Evolutionary conservation across 1,140 invertebrate genomes (phyloP).

Genomic region (Drosophila guanche): DNA sequence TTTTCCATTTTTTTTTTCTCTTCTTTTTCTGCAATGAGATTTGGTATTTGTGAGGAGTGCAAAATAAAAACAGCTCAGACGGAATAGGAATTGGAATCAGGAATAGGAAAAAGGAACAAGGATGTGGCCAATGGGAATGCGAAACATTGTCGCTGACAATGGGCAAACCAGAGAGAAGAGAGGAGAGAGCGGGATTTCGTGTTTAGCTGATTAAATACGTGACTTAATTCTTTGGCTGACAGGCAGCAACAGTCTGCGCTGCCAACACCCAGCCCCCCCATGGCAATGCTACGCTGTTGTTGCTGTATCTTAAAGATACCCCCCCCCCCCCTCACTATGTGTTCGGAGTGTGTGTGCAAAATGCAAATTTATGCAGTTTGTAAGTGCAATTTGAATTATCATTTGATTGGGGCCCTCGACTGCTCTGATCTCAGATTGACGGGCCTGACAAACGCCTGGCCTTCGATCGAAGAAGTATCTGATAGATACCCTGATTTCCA

Average conservation of each 20-base stretch:
- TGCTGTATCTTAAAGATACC: constrained; percentile 53
- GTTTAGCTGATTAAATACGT: constrained; percentile 81
- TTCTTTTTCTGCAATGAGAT: constrained; percentile 60
- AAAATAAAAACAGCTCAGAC: constrained; percentile 13
- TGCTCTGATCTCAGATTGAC: constrained; percentile 17
- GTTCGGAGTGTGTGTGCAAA: no score
- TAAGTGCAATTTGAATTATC: constrained; percentile 40
- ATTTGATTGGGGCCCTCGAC: constrained; percentile 16
- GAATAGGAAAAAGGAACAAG: constrained; percentile 7
- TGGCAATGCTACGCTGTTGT: constrained; percentile 13
- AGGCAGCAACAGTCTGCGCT: constrained; percentile 32
- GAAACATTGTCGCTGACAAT: no score
- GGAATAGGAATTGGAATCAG: constrained; percentile 27
- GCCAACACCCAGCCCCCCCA: background rate
- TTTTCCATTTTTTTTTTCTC: constrained; percentile 14
- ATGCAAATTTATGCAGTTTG: constrained; percentile 42
- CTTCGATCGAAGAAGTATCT: constrained; percentile 8
- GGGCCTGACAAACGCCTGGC: constrained; percentile 13
- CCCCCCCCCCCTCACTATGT: constrained; percentile 1
- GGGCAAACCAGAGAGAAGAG: background rate
- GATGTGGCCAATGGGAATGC: no score
- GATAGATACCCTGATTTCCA: background rate
- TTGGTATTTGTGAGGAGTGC: constrained; percentile 49
- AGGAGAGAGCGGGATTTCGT: constrained; percentile 46
- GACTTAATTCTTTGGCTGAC: constrained; percentile 74